Base-by-base conservation (phyloP, 2,888 invertebrate species). In the Hyalella azteca region DNA sequence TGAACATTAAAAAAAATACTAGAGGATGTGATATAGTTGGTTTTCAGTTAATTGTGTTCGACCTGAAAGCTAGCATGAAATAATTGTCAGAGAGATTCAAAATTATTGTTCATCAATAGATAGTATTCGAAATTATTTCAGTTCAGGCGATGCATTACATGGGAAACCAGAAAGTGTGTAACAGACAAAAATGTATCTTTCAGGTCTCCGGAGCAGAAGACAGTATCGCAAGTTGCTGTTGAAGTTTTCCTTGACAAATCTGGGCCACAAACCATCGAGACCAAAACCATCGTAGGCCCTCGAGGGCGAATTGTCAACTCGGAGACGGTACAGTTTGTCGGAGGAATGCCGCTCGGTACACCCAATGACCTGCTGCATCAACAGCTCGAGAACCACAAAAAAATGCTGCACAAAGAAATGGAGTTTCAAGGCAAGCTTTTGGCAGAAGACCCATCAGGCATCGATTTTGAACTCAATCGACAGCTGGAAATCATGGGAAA, bases 321-420 rank as follows among this genome's bases (percentile, higher is more conserved):
- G 19, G 66, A 66, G 36, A 66, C 66, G 36, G 66, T 66, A 19
- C 66, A 66, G 5, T 13, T 66, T 36, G 9, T n/a, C 5, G 66
- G 36, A 15, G 36, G 36, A 32, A 66, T 32, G 29, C 29, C 66
- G 9, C 39, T 36, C 1, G 3, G 32, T 13, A 66, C 36, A 0
- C 66, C 66, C 5, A 36, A 29, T 15, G 19, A 36, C 19, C 19
- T 66, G 4, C 66, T 66, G 5, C 66, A 66, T 36, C 36, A 66
- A 1, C 66, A 66, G 66, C 66, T 66, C 9, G 66, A 66, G 36
- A 66, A 66, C 39, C 66, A 66, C 66, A 66, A 66, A 36, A 66
- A 66, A 36, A 32, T 66, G 66, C 19, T 66, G 32, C 66, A 66
- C n/a, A 32, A 66, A 29, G 66, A 66, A 19, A 66, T 66, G 66